phyloP scores from a whole-genome alignment of 2,797 vertebrate species.

The Gymnopithys bicolor region DNA sequence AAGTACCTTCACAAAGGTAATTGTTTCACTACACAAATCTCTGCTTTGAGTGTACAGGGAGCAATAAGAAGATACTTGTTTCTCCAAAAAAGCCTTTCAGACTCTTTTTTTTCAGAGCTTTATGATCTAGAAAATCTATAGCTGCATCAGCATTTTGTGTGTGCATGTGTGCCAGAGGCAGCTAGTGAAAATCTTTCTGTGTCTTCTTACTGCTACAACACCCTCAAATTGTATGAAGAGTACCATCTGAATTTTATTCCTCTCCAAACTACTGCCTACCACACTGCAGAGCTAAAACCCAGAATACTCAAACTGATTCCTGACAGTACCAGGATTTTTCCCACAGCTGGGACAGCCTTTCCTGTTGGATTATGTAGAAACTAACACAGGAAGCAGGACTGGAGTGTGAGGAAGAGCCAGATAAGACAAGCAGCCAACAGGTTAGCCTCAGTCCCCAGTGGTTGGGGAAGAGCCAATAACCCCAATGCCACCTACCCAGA shows the following conservation, averaged over 20 bases:
- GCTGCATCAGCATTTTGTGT: background rate
- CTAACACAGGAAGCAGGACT: constrained; percentile 28
- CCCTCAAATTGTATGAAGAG: background rate
- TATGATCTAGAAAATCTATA: background rate
- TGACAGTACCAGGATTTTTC: background rate
- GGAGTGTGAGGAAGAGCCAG: background rate
- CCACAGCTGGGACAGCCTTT: background rate
- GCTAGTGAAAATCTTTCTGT: background rate
- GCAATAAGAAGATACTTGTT: background rate
- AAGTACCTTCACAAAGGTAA: background rate
- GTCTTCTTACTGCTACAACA: background rate
- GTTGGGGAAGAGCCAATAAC: background rate
- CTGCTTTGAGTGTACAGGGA: background rate
- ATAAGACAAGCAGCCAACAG: background rate
- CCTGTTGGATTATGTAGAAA: background rate
- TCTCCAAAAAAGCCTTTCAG: background rate
- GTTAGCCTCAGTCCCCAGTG: background rate
- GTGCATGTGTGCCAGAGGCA: background rate
- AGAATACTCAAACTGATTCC: background rate
- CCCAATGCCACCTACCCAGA: background rate
- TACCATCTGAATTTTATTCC: background rate
- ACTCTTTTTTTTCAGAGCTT: background rate
- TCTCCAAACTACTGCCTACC: background rate
- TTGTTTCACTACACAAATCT: background rate
- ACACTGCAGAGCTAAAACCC: background rate